A percentile compares a stretch with the other conserved stretches of the same genome.
These are phyloP conservation scores for Chrysolina haemoptera DNA, from an alignment of 2,888 invertebrate genomes.

Conservation along the genomic window DNA sequence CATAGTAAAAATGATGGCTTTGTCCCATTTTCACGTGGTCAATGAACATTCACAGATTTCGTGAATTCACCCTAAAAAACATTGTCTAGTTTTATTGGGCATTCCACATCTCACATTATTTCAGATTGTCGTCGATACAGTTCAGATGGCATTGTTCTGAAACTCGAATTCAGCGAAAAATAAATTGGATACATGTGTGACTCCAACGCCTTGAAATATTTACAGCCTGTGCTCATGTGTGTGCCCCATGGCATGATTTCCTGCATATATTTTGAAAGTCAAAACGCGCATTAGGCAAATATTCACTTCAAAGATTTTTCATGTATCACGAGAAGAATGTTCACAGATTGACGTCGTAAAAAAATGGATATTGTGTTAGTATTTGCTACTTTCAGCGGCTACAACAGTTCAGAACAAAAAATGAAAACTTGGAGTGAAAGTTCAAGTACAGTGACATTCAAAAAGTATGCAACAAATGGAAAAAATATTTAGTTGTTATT, in stretches of 20 bases:
- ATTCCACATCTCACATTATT: background rate
- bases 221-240: background rate
- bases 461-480: too few species aligned
- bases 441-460: too few species aligned
- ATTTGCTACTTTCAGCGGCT: background rate
- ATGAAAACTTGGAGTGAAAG: too few species aligned
- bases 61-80: too few species aligned
- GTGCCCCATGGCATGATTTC: background rate
- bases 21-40: too few species aligned
- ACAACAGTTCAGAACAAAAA: background rate
- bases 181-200: constrained; percentile 5
- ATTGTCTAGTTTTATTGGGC: too few species aligned
- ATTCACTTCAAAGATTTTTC: background rate
- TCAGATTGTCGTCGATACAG: background rate
- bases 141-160: background rate
- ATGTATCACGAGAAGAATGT: background rate
- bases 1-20: too few species aligned
- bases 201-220: background rate
- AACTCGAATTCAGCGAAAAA: background rate
- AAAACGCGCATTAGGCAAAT: background rate
- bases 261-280: background rate
- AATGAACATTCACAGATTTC: too few species aligned
- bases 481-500: too few species aligned
- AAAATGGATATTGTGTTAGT: background rate
- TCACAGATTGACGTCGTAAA: background rate